A percentile compares a stretch with the other conserved stretches of the same genome.
Evolutionary conservation across 2,113 vertebrate species (phyloP).

Genomic region (Hyperoodon ampullatus): DNA sequence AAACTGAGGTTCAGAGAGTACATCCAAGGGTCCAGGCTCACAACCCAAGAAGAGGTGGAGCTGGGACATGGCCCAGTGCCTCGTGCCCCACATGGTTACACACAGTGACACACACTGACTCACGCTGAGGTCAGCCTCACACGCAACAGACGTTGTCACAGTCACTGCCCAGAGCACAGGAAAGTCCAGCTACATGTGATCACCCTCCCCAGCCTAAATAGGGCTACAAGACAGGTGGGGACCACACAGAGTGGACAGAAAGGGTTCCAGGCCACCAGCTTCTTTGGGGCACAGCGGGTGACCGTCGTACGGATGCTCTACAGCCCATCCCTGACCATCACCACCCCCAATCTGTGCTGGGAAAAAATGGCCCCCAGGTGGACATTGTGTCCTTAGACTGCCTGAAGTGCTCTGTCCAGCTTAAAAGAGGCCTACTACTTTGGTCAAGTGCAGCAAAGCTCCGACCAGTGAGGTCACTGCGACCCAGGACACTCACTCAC

Average conservation of each 20-base stretch:
- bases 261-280: not conserved
- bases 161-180: not conserved
- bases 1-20: not conserved
- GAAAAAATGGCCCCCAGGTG: no score
- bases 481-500: not conserved
- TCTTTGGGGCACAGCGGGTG: not conserved
- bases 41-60: not conserved
- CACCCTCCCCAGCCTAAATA: not conserved
- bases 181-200: not conserved
- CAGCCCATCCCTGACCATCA: not conserved
- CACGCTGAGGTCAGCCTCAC: not conserved
- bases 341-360: not conserved
- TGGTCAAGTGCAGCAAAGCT: not conserved
- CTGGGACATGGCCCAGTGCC: not conserved
- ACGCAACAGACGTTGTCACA: fast-evolving
- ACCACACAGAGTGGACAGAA: not conserved
- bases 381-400: no score
- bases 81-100: not conserved
- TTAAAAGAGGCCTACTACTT: not conserved
- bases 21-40: not conserved
- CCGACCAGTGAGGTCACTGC: not conserved
- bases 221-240: not conserved
- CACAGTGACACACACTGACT: not conserved
- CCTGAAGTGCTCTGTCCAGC: not conserved
- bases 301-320: not conserved